Evolutionary conservation across 2,113 vertebrate genomes (phyloP).

Genomic region (Pachycephala philippinensis): DNA sequence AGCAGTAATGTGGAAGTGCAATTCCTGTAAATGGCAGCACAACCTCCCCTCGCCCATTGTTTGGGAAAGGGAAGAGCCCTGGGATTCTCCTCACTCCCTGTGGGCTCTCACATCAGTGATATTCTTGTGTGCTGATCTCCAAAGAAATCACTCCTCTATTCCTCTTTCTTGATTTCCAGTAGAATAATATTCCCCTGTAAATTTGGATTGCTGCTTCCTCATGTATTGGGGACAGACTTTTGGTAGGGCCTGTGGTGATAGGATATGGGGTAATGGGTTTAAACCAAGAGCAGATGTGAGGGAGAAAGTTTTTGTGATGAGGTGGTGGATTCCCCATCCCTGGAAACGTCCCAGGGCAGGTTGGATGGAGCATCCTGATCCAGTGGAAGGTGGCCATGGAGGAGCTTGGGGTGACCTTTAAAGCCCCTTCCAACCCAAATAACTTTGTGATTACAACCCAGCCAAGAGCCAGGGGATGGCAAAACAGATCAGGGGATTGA

Average conservation of each 20-base stretch:
- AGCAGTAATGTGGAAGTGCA: not conserved
- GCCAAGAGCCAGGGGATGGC: not conserved
- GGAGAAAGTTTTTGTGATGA: not conserved
- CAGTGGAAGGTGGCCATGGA: not conserved
- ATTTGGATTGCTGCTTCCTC: not conserved
- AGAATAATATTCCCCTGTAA: not conserved
- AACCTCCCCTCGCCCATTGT: not conserved
- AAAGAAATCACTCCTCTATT: not conserved
- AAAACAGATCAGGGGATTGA: not conserved
- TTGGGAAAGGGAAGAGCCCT: not conserved
- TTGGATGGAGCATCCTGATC: not conserved
- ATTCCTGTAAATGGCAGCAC: not conserved
- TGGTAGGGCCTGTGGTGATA: not conserved
- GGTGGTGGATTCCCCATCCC: not conserved
- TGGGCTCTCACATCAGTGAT: not conserved
- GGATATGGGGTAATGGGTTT: not conserved
- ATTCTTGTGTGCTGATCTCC: not conserved
- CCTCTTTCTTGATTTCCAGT: not conserved
- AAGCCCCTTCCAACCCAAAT: not conserved
- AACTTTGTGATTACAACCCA: not conserved
- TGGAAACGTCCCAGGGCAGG: not conserved
- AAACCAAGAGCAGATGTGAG: rapidly evolving
- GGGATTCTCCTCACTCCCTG: not conserved
- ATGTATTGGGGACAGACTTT: not conserved
- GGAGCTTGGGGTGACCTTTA: not conserved